phyloP scores from a whole-genome alignment of 2,888 invertebrate species.

The Lycaena phlaeas region DNA sequence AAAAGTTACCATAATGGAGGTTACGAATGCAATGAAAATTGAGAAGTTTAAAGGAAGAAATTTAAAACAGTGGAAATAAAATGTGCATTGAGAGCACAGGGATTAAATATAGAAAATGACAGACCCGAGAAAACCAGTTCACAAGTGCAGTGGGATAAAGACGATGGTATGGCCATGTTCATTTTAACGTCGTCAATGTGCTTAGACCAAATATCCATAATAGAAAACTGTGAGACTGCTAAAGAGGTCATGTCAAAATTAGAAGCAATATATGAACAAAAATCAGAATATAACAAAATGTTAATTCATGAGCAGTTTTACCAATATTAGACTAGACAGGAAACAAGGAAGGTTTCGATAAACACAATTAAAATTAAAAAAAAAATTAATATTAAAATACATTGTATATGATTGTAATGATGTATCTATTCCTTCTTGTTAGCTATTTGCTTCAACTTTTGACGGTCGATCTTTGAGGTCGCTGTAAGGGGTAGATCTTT shows the following conservation, averaged over 20 bases:
- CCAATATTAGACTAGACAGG: too few relatives aligned
- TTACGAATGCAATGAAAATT: too few relatives aligned
- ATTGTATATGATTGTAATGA: not conserved
- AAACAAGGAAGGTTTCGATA: too few relatives aligned
- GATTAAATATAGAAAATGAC: not conserved
- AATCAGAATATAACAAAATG: not conserved
- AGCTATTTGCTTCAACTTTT: conserved; percentile 24
- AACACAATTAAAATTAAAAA: too few relatives aligned
- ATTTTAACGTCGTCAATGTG: conserved; percentile 2
- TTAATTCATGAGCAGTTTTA: not conserved
- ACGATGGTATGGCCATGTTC: conserved; percentile 2
- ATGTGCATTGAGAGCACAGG: not conserved
- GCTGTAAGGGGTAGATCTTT: conserved; percentile 20
- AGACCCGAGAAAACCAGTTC: not conserved
- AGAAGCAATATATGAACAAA: not conserved
- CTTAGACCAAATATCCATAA: not conserved
- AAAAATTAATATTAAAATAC: not conserved
- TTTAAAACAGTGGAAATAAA: conserved; percentile 10
- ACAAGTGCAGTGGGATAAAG: not conserved
- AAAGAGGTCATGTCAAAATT: conserved; percentile 2
- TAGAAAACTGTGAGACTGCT: conserved; percentile 3
- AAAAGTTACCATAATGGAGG: not conserved
- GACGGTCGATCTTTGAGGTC: conserved; percentile 26
- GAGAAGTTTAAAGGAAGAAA: too few relatives aligned
- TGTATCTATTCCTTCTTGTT: not conserved